Percentiles rank a stretch among this genome's conserved stretches.
Evolutionary conservation across 2,113 vertebrate genomes (phyloP).

Genomic region (Brienomyrus brachyistius): DNA sequence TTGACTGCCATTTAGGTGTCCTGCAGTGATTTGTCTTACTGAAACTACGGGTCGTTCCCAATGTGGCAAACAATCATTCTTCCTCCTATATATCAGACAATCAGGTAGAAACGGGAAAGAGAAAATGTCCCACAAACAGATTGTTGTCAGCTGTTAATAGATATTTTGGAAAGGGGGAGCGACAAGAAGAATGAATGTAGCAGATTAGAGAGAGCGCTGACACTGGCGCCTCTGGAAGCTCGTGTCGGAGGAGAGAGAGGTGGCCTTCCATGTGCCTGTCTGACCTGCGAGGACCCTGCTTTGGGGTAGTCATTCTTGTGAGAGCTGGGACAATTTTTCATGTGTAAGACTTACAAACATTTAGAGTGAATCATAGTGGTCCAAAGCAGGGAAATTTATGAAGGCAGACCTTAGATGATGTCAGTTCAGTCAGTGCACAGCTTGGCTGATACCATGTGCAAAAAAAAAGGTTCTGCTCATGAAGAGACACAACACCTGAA

Average conservation of each 20-base stretch:
- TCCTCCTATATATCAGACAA: constrained; percentile 84
- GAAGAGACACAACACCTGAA: neutral
- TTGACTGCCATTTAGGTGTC: constrained; percentile 86
- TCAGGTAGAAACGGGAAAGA: constrained; percentile 65
- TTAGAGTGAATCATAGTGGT: neutral
- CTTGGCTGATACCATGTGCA: neutral
- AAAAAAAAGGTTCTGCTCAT: neutral
- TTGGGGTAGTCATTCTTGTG: neutral
- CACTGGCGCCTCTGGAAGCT: constrained; percentile 10
- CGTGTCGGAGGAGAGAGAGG: neutral
- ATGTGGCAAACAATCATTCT: constrained; percentile 85
- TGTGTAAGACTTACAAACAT: neutral
- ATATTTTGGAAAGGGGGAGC: constrained; percentile 56
- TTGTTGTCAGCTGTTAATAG: constrained; percentile 64
- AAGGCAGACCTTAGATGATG: neutral
- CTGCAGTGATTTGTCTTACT: constrained; percentile 90
- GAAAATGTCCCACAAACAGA: constrained; percentile 66
- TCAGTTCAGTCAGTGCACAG: neutral
- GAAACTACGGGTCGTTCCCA: constrained; percentile 78
- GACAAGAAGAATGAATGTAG: constrained; percentile 63
- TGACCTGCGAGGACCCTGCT: neutral
- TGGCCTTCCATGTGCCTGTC: neutral
- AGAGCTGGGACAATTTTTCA: neutral
- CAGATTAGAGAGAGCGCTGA: constrained; percentile 53
- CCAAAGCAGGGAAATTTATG: neutral